Evolutionary conservation across 2,113 vertebrate species (phyloP), one percentile per base, ranked within the genome.

Genomic region (Archilochus colubris): DNA sequence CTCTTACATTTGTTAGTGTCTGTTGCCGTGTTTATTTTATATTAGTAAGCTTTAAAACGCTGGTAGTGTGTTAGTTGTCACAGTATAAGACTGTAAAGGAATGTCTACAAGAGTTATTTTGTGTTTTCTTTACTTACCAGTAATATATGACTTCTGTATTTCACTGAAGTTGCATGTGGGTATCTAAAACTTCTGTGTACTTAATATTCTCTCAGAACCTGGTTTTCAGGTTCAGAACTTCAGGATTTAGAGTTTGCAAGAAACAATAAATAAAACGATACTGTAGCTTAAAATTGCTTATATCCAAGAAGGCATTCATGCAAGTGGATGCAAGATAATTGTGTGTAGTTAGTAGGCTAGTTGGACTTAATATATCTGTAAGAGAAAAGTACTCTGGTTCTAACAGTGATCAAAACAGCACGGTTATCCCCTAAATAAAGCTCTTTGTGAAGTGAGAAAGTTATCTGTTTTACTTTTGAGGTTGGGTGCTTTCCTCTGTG

Each of bases 271-370:
- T 19, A 48, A 55, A 59, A 33, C 43, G 57, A 18, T 51, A 14
- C 4, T 30, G n/a, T n/a, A 12, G 43, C 61, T 68, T 48, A 17
- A 79, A 79, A 57, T 15, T 13, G 1, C 63, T 80, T 21, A 2
- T 55, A 14, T 62, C 27, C 2, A 2, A 20, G 22, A 51, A 55
- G 46, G 5, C 15, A 9, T 0, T 43, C 72, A 61, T 46, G 57
- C 68, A 67, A 40, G 2, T 10, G 27, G 3, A 20, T 30, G 43
- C 0, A 0, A 38, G 21, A 31, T 63, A 48, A 16, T 21, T 70
- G 8, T 31, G 23, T n/a, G 54, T 55, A 46, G 18, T 28, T 44
- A 0, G 1, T n/a, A 22, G 22, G 5, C 23, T 50, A 22, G 14
- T 20, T 17, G 24, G 48, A 9, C 14, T 58, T 85, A 25, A 43